Evolutionary conservation across 2,888 invertebrate species (phyloP).

Genomic region (Folsomia candida): DNA sequence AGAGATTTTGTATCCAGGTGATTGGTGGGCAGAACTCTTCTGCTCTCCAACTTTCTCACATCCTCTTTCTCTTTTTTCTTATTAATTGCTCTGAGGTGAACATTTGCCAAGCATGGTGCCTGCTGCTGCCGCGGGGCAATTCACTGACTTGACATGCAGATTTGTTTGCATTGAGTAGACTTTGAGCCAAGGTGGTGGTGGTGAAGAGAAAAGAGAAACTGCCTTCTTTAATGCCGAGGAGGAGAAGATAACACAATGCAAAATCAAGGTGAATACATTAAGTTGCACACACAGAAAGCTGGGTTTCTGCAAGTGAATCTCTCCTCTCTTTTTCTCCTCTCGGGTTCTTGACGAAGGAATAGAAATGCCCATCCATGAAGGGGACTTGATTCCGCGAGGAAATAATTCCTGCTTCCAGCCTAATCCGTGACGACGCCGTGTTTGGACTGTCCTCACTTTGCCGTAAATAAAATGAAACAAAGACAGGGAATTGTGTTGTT

Average conservation of each 20-base stretch:
- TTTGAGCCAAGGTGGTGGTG: not conserved
- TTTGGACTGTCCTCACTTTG: too few species aligned
- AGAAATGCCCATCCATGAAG: too few species aligned
- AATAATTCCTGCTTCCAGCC: not conserved
- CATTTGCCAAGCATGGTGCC: not conserved
- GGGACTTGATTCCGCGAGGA: not conserved
- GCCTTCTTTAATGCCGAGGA: not conserved
- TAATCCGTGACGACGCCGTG: too few species aligned
- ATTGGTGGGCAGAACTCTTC: too few species aligned
- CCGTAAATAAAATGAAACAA: not conserved
- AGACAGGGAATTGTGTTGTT: too few species aligned
- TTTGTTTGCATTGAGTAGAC: not conserved
- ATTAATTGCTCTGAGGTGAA: not conserved
- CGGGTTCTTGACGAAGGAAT: not conserved
- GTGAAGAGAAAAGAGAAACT: not conserved
- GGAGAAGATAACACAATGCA: constrained; percentile 15
- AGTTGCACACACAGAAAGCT: not conserved
- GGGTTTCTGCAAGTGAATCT: not conserved
- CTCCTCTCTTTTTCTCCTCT: constrained; percentile 4
- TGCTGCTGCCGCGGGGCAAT: not conserved
- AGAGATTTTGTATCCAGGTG: too few species aligned
- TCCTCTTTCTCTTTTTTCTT: not conserved
- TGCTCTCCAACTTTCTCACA: too few species aligned
- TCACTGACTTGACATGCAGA: not conserved
- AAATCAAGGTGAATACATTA: constrained; percentile 22